Conservation (phyloP, 2,113 vertebrate species). For the Alces alces region DNA sequence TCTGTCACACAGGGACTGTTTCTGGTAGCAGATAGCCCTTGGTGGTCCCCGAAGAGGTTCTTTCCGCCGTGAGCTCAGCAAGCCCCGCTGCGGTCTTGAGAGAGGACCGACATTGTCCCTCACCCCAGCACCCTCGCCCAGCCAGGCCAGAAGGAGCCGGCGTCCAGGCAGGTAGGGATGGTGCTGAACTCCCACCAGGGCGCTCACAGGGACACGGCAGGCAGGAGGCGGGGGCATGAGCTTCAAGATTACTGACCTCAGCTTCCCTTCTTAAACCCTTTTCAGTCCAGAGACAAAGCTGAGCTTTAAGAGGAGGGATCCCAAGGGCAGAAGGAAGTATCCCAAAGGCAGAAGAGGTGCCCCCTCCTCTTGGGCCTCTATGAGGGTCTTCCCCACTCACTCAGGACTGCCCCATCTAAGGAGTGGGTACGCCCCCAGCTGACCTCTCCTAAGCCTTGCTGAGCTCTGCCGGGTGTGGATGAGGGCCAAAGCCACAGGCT, state of each 20-base stretch:
- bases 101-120: accelerated
- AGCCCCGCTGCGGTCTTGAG: neutral
- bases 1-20: neutral
- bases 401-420: accelerated
- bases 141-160: accelerated
- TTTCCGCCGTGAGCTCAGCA: no score
- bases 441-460: neutral
- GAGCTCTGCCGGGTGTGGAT: accelerated
- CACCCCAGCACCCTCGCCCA: accelerated
- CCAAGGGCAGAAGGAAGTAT: neutral
- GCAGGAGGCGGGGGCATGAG: accelerated
- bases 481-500: neutral
- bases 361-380: accelerated
- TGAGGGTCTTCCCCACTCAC: accelerated
- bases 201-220: accelerated
- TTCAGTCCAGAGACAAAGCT: neutral
- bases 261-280: no score
- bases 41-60: neutral
- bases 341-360: neutral
- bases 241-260: accelerated
- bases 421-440: no score
- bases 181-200: accelerated
- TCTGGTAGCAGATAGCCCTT: no score
- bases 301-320: neutral
- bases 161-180: no score